Conservation (phyloP, 2,888 invertebrate genomes). For the Cinara cedri region DNA sequence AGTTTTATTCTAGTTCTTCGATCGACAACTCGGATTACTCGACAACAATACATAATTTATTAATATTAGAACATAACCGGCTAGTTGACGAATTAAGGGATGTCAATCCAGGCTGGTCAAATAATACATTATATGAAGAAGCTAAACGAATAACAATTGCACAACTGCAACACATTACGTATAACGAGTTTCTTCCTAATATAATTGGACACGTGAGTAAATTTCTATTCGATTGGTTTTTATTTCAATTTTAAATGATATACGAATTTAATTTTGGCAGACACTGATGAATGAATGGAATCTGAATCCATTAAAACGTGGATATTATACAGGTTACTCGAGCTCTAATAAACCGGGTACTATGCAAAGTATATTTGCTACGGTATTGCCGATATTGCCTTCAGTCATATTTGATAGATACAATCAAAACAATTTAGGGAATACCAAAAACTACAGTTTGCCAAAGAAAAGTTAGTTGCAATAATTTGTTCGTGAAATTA, state of each 20-base stretch:
- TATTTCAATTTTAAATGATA: constrained; percentile 29
- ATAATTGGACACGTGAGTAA: constrained; percentile 77
- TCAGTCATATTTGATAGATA: constrained; percentile 71
- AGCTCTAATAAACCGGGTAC: constrained; percentile 80
- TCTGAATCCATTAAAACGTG: constrained; percentile 70
- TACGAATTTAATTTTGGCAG: constrained; percentile 57
- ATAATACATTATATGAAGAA: constrained; percentile 73
- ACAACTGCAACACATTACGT: constrained; percentile 87
- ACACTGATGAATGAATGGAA: constrained; percentile 69
- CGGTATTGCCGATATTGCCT: constrained; percentile 75
- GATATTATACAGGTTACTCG: constrained; percentile 81
- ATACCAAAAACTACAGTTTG: constrained; percentile 9
- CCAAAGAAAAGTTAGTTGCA: constrained; percentile 34
- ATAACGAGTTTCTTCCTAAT: constrained; percentile 89
- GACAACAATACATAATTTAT: constrained; percentile 38
- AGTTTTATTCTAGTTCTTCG: constrained; percentile 2
- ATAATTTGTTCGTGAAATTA: not conserved
- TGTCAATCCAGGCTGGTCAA: constrained; percentile 80
- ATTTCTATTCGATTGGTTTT: constrained; percentile 14
- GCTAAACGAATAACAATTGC: constrained; percentile 83
- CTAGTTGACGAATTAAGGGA: constrained; percentile 74
- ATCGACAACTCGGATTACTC: constrained; percentile 26
- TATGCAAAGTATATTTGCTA: constrained; percentile 78
- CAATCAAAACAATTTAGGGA: constrained; percentile 31
- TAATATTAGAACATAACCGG: constrained; percentile 78